Evolutionary conservation across 35 echinoderm and acorn worm genomes (phyloP).

Genomic region (Antedon bifida): DNA sequence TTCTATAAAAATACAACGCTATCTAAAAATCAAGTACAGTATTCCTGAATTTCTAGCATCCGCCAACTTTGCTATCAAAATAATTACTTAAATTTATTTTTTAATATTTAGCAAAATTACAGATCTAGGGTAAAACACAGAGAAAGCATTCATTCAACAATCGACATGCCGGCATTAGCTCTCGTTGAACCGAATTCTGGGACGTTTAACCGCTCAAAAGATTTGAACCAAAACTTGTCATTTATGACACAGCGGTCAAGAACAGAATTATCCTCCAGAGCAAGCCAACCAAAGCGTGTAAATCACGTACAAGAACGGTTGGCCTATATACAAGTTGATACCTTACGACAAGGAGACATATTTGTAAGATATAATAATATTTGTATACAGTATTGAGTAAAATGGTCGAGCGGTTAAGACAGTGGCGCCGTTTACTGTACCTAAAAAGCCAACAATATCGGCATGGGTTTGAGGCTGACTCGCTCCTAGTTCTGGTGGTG

Average conservation of each 20-base stretch:
- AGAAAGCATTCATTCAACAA: background rate
- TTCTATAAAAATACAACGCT: too few species aligned
- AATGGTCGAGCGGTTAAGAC: too few species aligned
- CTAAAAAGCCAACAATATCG: too few species aligned
- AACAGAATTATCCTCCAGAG: background rate
- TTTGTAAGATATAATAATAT: background rate
- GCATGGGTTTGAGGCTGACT: too few species aligned
- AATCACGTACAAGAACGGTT: background rate
- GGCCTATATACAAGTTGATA: conserved; percentile 11
- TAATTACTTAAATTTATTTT: too few species aligned
- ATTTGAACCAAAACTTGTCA: background rate
- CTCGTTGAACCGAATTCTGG: background rate
- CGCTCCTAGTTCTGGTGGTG: too few species aligned
- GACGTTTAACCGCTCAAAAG: background rate
- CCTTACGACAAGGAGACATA: background rate
- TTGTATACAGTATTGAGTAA: too few species aligned
- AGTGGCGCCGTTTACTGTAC: too few species aligned
- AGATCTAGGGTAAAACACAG: background rate
- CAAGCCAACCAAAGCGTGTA: background rate
- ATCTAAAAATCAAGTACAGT: too few species aligned
- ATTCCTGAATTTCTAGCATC: too few species aligned
- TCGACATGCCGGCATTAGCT: background rate
- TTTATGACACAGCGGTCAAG: conserved; percentile 10
- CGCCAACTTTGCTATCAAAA: too few species aligned
- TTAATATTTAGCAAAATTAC: background rate